Evolutionary conservation across 2,797 vertebrate genomes (phyloP).

Genomic region (Eurystomus glaucurus): DNA sequence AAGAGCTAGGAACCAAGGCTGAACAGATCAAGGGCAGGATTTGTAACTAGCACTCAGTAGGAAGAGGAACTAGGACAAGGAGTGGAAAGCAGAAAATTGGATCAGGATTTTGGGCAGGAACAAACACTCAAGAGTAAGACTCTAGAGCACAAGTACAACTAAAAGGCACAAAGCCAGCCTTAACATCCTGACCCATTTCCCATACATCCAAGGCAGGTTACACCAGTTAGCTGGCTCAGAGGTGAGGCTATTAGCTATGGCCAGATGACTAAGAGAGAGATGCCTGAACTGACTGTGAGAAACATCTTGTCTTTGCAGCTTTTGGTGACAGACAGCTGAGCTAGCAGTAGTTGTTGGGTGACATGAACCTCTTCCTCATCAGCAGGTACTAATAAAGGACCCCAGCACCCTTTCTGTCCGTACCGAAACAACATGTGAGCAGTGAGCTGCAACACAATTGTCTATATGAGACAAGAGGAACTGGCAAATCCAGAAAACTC

Average conservation of each 20-base stretch:
- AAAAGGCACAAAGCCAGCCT: neutral
- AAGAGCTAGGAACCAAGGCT: neutral
- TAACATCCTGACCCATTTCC: neutral
- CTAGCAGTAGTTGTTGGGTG: neutral
- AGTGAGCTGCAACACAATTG: neutral
- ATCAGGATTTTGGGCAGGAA: neutral
- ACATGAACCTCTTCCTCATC: neutral
- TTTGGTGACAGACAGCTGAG: neutral
- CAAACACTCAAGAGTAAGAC: neutral
- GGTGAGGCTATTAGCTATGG: neutral
- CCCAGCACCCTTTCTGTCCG: neutral
- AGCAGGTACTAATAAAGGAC: neutral
- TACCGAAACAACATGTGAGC: neutral
- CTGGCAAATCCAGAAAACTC: neutral
- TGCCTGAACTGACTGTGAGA: neutral
- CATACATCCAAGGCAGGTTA: neutral
- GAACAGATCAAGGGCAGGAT: neutral
- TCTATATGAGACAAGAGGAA: neutral
- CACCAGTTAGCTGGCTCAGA: neutral
- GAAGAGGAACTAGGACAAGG: neutral
- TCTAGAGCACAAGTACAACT: neutral
- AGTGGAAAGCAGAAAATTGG: slow-evolving; percentile 13
- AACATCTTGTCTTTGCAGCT: neutral
- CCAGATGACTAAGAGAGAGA: neutral
- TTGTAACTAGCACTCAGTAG: neutral